Percentiles rank a stretch among this genome's conserved stretches.
phyloP scores from a whole-genome alignment of 2,888 invertebrate species.

The Matsumyia berberina region DNA sequence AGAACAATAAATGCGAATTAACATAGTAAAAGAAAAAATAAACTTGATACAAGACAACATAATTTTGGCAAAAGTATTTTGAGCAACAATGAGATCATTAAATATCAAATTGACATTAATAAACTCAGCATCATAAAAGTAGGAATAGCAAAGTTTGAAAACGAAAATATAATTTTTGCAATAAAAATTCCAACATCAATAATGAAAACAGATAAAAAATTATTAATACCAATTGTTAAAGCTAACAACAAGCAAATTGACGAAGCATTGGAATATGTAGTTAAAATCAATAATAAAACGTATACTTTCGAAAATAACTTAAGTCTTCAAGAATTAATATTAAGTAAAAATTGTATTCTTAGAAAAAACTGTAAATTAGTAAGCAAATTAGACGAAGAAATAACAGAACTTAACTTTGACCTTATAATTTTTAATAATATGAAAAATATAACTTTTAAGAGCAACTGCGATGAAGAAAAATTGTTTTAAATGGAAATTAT shows the following conservation, averaged over 20 bases:
- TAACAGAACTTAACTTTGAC: conserved; percentile 19
- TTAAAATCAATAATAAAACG: neutral
- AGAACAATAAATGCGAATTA: conserved; percentile 11
- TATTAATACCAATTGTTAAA: neutral
- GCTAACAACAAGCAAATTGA: neutral
- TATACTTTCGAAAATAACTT: neutral
- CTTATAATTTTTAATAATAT: conserved; percentile 34
- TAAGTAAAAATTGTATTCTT: conserved; percentile 14
- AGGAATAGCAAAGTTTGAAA: conserved; percentile 8
- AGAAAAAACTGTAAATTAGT: neutral
- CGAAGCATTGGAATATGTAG: neutral
- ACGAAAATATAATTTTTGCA: neutral
- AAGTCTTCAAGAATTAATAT: conserved; percentile 20
- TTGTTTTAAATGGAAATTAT: conserved; percentile 25
- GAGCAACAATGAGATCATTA: neutral
- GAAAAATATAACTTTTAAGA: conserved; percentile 27
- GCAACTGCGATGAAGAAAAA: conserved; percentile 44
- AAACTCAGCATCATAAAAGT: neutral
- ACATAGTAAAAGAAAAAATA: conserved; percentile 12
- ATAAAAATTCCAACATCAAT: neutral
- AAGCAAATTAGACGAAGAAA: conserved; percentile 23
- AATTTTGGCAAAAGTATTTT: conserved; percentile 5
- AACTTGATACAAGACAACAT: conserved; percentile 12
- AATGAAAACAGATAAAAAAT: conserved; percentile 1
- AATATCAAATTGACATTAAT: neutral